Evolutionary conservation across 2,113 vertebrate species (phyloP), one percentile per base, ranked within the genome.

Genomic region (Chunga burmeisteri): DNA sequence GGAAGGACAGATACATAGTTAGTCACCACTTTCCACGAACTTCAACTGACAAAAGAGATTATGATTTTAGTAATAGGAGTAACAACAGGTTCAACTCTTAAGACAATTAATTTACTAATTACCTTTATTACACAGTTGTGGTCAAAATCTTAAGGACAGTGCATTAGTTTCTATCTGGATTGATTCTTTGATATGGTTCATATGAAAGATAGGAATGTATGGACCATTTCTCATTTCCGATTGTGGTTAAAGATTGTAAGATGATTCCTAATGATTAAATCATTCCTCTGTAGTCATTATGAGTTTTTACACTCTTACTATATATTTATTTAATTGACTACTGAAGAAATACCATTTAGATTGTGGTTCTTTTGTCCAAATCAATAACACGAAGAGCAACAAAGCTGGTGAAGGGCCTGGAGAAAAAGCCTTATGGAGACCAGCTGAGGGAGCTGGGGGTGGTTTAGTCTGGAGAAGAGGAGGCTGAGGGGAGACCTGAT

Each of bases 251-350:
- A 73, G 82, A 89, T 74, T 85, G 92, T 65, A 59, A 87, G 93
- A 94, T 40, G 7, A 94, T 68, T 83, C 59, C 42, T 61, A 86
- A 80, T 30, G 36, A 78, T 71, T 77, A 92, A 91, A 92, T 80
- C 27, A 21, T 81, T 88, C 53, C 34, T 75, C 79, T 50, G 29
- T 16, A 87, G 58, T 82, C 55, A 77, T 56, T 73, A 92, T 50
- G 61, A 71, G 42, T 59, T 92, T 90, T 92, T 93, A 88, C 21
- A 58, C 58, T 75, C 46, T 62, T 44, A 71, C 47, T 65, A 50
- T 62, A 22, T 88, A 77, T 87, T 85, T 91, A 89, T 85, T 95
- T 93, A 89, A 87, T 59, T 81, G 79, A 73, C 61, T 78, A 30
- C 55, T 55, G 30, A 91, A 82, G 61, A 82, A 62, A 42, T 3